These are phyloP conservation scores for Pipistrellus kuhlii DNA, from an alignment of 2,797 vertebrate species.

Conservation along the genomic window DNA sequence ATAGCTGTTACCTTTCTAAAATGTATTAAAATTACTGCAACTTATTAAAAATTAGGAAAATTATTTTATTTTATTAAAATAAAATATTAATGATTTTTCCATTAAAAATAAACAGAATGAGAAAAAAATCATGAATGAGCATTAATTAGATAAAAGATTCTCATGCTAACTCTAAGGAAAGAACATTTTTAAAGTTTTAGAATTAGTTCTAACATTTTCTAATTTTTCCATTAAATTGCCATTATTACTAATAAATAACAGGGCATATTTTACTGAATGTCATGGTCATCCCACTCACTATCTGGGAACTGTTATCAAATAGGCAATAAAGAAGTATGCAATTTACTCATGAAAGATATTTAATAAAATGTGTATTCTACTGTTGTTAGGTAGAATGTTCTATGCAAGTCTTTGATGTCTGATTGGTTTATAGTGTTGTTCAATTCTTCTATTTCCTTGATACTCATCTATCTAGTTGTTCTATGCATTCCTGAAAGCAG, in stretches of 20 bases:
- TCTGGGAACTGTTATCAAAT: constrained; percentile 12
- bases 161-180: not conserved
- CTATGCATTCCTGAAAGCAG: not conserved
- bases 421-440: not conserved
- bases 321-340: not conserved
- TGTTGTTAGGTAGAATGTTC: not conserved
- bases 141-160: constrained; percentile 5
- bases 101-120: constrained; percentile 1
- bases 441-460: not conserved
- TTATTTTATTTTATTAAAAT: not conserved
- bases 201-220: constrained; percentile 39
- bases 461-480: not conserved
- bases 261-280: not conserved
- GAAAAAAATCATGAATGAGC: constrained; percentile 30
- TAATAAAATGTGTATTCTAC: not conserved
- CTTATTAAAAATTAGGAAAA: not conserved
- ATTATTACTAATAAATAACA: not conserved
- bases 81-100: not conserved
- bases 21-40: not conserved
- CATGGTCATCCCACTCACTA: not conserved
- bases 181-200: not conserved
- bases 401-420: not conserved
- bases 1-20: constrained; percentile 36
- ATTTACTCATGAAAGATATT: constrained; percentile 21
- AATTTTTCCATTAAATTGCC: not conserved